Evolutionary conservation across 2,113 vertebrate genomes (phyloP), one percentile per base, ranked within the genome.

Genomic region (Heterotilapia buettikoferi): DNA sequence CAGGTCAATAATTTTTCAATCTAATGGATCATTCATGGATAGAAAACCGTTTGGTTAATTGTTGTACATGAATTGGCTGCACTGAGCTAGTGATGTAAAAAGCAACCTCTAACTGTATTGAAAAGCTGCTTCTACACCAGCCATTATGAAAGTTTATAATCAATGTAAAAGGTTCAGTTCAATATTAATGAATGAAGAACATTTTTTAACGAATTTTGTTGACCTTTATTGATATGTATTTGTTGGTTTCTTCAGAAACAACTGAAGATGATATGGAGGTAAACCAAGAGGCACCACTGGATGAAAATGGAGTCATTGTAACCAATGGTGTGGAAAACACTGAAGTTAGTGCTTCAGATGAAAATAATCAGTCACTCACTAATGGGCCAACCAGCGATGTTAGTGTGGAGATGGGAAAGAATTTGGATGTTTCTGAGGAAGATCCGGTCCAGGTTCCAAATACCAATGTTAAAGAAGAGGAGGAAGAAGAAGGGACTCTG

Each of bases 401-500:
- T 50, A 91, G 80, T 11, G 68, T 90, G 81, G 89, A 84, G 6
- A 10, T 36, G 18, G 40, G 85, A 21, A 26, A 40, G 1, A 85
- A 2, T 13, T 89, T 89, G 10, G 87, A 85, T 36, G 86, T 90
- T 66, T 68, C 87, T 7, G 94, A 95, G 40, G 83, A n/a, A 2
- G 88, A 92, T 59, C 63, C 54, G 33, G 61, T 56, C 6, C 86
- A 84, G 33, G 88, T 43, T 86, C 43, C 47, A 78, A 57, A 68
- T 45, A 53, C 53, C 53, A 45, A 3, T 45, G 21, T 56, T 57
- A 59, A 91, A 26, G 53, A 93, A 24, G 94, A 93, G n/a, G 95
- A 92, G 21, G 78, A 95, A 4, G 95, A 94, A 11, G 94, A 94
- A 31, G 95, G 92, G 14, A 92, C 86, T 56, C 19, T 94, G 40